A percentile compares a stretch with the other conserved stretches of the same genome.
phyloP scores from a whole-genome alignment of 2,888 invertebrate genomes.

The Drosophila nigricruria region DNA sequence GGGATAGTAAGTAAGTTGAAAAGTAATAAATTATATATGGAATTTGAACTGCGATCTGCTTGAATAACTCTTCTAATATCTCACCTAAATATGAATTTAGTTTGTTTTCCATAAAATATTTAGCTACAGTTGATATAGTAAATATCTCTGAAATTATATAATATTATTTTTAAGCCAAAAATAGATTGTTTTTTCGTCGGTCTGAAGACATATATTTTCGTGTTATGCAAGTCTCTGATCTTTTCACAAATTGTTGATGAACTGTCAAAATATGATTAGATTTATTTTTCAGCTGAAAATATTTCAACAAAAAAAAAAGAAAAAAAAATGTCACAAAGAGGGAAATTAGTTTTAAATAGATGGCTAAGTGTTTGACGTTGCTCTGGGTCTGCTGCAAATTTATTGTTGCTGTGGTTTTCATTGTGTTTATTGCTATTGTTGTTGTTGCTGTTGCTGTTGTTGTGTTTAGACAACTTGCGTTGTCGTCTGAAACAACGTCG shows the following conservation, averaged over 20 bases:
- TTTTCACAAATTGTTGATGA: neutral
- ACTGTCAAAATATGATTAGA: slow-evolving; percentile 5
- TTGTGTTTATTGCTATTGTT: neutral
- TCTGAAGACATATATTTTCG: neutral
- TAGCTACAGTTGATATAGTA: neutral
- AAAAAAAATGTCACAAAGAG: neutral
- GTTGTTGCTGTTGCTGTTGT: slow-evolving; percentile 1
- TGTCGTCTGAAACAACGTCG: slow-evolving; percentile 33
- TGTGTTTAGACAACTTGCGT: slow-evolving; percentile 10
- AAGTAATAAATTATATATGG: neutral
- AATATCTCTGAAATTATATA: neutral
- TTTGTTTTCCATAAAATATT: neutral
- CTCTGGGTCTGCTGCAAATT: slow-evolving; percentile 14
- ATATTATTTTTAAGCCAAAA: neutral
- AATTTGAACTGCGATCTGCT: neutral
- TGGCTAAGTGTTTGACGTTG: slow-evolving; percentile 24
- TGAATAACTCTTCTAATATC: neutral
- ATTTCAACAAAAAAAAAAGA: neutral
- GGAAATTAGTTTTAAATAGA: slow-evolving; percentile 6
- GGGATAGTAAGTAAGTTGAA: too few relatives aligned
- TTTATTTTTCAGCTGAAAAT: neutral
- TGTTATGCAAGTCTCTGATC: neutral
- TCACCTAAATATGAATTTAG: neutral
- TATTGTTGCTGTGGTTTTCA: neutral
- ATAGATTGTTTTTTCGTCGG: neutral